Percentiles rank a stretch among this genome's conserved stretches.
These are phyloP conservation scores for Ceraclea dissimilis DNA, from an alignment of 2,888 invertebrate species.

Conservation along the genomic window DNA sequence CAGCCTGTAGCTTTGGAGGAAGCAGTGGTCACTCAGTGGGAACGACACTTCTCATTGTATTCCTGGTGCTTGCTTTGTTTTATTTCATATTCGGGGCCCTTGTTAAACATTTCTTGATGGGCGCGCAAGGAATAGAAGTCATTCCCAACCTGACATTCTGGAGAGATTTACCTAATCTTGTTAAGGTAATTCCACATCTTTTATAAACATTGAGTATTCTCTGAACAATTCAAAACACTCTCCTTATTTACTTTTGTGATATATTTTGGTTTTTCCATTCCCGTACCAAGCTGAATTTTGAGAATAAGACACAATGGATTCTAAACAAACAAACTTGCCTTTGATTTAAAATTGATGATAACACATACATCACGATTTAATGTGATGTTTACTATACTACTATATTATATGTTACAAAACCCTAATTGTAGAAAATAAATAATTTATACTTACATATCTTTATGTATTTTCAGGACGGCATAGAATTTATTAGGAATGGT, in stretches of 20 bases:
- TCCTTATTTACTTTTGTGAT: background rate
- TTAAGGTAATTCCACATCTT: conserved; percentile 58
- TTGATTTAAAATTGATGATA: too few relatives aligned
- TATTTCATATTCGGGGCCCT: conserved; percentile 61
- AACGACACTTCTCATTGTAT: conserved; percentile 55
- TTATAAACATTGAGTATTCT: background rate
- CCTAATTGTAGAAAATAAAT: too few relatives aligned
- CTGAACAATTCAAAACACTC: too few relatives aligned
- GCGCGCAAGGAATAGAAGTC: conserved; percentile 64
- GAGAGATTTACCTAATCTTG: conserved; percentile 59
- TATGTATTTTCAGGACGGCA: conserved; percentile 53
- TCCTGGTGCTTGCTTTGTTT: conserved; percentile 49
- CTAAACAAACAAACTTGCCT: too few relatives aligned
- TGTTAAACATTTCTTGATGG: conserved; percentile 58
- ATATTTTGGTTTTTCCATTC: too few relatives aligned
- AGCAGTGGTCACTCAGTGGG: conserved; percentile 49
- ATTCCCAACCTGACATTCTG: conserved; percentile 70
- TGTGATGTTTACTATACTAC: too few relatives aligned
- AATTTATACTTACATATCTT: too few relatives aligned
- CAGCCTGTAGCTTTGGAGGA: conserved; percentile 41
- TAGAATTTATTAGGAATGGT: conserved; percentile 52
- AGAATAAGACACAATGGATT: too few relatives aligned
- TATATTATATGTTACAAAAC: too few relatives aligned
- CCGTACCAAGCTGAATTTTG: too few relatives aligned
- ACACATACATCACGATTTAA: too few relatives aligned